Evolutionary conservation across 64 coral and sea anemone genomes (phyloP).

Genomic region (Dendronephthya gigantea): DNA sequence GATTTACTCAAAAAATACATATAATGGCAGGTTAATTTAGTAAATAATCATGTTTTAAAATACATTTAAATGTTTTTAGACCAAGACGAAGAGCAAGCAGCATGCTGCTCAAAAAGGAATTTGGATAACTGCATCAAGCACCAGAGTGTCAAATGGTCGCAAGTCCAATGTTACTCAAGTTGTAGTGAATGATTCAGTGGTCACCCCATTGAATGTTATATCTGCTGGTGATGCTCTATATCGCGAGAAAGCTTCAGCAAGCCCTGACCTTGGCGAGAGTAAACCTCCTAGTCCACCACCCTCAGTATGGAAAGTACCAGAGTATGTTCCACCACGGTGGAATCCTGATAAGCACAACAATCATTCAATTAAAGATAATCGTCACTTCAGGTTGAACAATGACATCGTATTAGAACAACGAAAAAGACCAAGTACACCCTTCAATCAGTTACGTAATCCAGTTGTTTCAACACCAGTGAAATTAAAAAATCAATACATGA

Average conservation of each 20-base stretch:
- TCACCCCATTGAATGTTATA: neutral
- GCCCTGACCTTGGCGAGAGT: slow-evolving; percentile 36
- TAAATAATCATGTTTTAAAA: too few relatives aligned
- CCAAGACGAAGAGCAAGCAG: neutral
- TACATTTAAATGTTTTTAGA: neutral
- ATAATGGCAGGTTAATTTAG: too few relatives aligned
- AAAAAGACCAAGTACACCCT: slow-evolving; percentile 61
- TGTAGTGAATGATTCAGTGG: neutral
- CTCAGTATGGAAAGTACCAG: slow-evolving; percentile 99
- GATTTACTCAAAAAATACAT: too few relatives aligned
- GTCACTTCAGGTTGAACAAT: slow-evolving; percentile 58
- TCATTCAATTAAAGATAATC: slow-evolving; percentile 19
- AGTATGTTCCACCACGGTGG: slow-evolving; percentile 91
- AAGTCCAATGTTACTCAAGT: neutral
- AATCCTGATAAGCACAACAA: slow-evolving; percentile 59
- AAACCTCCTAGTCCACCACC: slow-evolving; percentile 71
- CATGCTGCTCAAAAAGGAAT: neutral
- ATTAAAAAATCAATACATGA: slow-evolving; percentile 94
- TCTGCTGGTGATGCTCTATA: neutral
- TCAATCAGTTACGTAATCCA: slow-evolving; percentile 86
- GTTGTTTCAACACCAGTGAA: slow-evolving; percentile 53
- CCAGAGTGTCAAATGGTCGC: neutral
- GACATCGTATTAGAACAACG: slow-evolving; percentile 65
- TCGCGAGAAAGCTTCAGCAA: neutral
- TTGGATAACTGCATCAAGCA: neutral